These are phyloP conservation scores for Mya arenaria DNA, from an alignment of 1,140 invertebrate species.

Conservation along the genomic window DNA sequence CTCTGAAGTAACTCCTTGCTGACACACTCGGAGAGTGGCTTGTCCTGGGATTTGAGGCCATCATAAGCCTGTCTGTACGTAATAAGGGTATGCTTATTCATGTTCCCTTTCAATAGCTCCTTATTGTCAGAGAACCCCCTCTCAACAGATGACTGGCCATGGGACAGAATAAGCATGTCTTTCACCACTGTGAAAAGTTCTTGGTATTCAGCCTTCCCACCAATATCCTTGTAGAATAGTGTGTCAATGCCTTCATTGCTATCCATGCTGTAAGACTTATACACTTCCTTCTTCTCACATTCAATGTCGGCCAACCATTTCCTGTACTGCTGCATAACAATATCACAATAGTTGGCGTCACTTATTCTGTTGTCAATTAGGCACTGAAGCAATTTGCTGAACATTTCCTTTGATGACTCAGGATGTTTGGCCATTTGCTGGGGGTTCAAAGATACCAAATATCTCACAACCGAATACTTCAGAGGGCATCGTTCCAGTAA, in stretches of 20 bases:
- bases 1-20: not conserved
- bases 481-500: constrained; percentile 27
- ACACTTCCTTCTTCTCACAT: constrained; percentile 17
- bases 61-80: not conserved
- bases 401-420: constrained; percentile 9
- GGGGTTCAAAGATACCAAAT: constrained; percentile 44
- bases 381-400: not conserved
- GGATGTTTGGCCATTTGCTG: constrained; percentile 7
- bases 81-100: not conserved
- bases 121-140: constrained; percentile 13
- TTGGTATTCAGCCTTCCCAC: not conserved
- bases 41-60: not conserved
- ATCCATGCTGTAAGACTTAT: constrained; percentile 5
- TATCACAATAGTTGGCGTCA: constrained; percentile 20
- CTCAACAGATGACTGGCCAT: constrained; percentile 5
- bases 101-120: not conserved
- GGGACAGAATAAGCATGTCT: not conserved
- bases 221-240: not conserved
- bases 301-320: constrained; percentile 34
- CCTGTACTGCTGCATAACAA: constrained; percentile 4
- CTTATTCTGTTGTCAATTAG: constrained; percentile 6
- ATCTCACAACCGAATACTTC: constrained; percentile 16
- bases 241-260: constrained; percentile 4
- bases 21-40: constrained; percentile 4
- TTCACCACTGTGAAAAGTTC: not conserved